Evolutionary conservation across 2,113 vertebrate species (phyloP).

Genomic region (Calyptommatus sinebrachiatus): DNA sequence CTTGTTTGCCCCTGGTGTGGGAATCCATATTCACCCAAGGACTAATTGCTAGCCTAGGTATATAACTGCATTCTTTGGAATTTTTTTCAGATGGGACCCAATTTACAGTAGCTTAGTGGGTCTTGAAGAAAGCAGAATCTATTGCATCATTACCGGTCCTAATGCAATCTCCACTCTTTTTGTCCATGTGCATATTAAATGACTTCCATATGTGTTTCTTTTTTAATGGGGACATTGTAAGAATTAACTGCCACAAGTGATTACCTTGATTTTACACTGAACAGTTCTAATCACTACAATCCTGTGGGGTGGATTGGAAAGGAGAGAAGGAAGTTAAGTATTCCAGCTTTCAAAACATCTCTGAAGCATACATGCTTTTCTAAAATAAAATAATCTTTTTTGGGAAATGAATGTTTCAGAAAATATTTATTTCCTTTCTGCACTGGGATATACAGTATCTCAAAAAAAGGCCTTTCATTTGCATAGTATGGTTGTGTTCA

Average conservation of each 20-base stretch:
- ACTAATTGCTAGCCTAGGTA: neutral
- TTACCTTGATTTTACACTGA: slow-evolving; percentile 1
- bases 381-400: neutral
- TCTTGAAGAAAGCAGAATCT: slow-evolving; percentile 19
- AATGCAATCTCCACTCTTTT: slow-evolving; percentile 30
- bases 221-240: slow-evolving; percentile 27
- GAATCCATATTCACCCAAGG: neutral
- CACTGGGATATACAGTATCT: too few species aligned
- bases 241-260: neutral
- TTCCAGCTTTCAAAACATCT: neutral
- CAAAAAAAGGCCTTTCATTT: too few species aligned
- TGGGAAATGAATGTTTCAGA: neutral
- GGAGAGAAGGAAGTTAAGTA: neutral
- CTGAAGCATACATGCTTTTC: neutral
- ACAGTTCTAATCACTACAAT: neutral
- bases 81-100: slow-evolving; percentile 15
- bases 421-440: neutral
- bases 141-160: slow-evolving; percentile 34
- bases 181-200: slow-evolving; percentile 32
- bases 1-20: neutral
- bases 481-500: too few species aligned
- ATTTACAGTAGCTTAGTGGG: slow-evolving; percentile 15
- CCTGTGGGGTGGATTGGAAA: neutral
- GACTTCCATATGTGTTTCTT: slow-evolving; percentile 34
- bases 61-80: neutral